Evolutionary conservation across 1,140 invertebrate species (phyloP).

Genomic region (Drosophila kohkoa): DNA sequence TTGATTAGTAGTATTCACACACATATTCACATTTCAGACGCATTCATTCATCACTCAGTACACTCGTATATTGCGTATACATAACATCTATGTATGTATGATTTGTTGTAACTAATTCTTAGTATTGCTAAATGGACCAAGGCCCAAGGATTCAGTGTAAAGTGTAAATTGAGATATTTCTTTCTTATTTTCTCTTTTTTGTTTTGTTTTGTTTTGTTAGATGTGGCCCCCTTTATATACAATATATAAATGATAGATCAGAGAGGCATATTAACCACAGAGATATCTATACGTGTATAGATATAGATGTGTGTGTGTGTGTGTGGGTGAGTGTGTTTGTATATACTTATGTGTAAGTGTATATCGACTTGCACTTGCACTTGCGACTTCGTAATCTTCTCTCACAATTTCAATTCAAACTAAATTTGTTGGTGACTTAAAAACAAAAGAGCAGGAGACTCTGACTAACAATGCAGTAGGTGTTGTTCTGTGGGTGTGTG

Average conservation of each 20-base stretch:
- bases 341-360: constrained; percentile 5
- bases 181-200: constrained; percentile 5
- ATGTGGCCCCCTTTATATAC: constrained; percentile 23
- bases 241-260: constrained; percentile 20
- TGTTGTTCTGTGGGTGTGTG: neutral
- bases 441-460: constrained; percentile 13
- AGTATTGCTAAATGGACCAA: constrained; percentile 37
- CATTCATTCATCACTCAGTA: neutral
- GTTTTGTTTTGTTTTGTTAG: constrained; percentile 2
- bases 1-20: constrained; percentile 16
- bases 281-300: neutral
- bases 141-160: constrained; percentile 25
- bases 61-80: constrained; percentile 43
- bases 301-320: constrained; percentile 9
- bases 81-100: neutral
- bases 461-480: constrained; percentile 66
- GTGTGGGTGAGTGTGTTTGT: neutral
- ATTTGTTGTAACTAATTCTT: constrained; percentile 35
- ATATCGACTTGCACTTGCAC: neutral
- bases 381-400: constrained; percentile 4
- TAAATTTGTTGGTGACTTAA: constrained; percentile 27
- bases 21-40: constrained; percentile 6
- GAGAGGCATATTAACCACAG: neutral
- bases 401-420: constrained; percentile 37
- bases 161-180: constrained; percentile 48